Base-by-base conservation (phyloP, 2,888 invertebrate species). In the Clepsis dumicolana region DNA sequence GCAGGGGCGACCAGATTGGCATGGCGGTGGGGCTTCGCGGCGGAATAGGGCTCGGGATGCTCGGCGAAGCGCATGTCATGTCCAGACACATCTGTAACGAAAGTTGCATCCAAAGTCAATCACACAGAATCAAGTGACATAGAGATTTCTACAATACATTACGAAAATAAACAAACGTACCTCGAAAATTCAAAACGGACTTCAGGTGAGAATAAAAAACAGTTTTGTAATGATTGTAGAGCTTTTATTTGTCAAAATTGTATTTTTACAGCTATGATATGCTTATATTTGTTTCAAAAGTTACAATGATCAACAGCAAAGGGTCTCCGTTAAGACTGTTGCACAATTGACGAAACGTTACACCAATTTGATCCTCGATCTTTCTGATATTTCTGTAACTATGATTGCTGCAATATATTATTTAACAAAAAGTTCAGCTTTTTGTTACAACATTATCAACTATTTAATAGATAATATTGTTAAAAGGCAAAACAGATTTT, bases 191-290 rank as follows among this genome's bases (percentile, higher is more conserved):
- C 12, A 14, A 56, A 59, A 53, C 54, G 29, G 62, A 65, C 14
- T 7, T 54, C 50, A 32, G 60, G 10, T 56, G 53, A 63, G 70
- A 88, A 84, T 85, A 80, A 89, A 90, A 69, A 85, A 73, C 76
- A 77, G 70, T 79, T 84, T 80, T 88, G 87, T 91, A 92, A 91
- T 93, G 92, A 91, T 91, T 95, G 94, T 95, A 93, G 94, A 94
- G 94, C 94, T 95, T 96, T 96, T 96, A 96, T 96, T 96, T 96
- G 95, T 96, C 96, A 96, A 96, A 95, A 96, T 95, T 95, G 95
- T 95, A 95, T 95, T 95, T 96, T 96, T 97, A 97, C 96, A 97
- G 96, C 97, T 97, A 97, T 97, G 97, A 97, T 97, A 97, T 97
- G 97, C 97, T 97, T 96, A 96, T 95, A 95, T 96, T 95, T 95